Evolutionary conservation across 2,888 invertebrate species (phyloP).

Genomic region (Omphaloscelis lunosa): DNA sequence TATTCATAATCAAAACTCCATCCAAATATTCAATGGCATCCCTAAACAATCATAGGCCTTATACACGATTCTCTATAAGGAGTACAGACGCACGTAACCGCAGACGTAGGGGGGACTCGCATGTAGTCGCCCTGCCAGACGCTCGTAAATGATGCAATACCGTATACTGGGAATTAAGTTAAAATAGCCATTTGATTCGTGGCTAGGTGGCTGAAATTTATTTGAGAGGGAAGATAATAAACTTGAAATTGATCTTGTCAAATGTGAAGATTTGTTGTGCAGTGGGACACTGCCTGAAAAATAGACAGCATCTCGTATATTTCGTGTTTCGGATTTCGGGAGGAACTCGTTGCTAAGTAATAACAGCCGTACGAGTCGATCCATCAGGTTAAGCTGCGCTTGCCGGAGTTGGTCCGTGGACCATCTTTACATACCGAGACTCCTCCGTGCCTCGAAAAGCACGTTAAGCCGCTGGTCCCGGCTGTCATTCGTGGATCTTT

Average conservation of each 20-base stretch:
- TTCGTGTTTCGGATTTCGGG: too few species aligned
- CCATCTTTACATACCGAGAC: too few species aligned
- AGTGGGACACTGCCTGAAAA: too few species aligned
- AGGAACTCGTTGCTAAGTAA: too few species aligned
- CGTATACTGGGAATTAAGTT: conserved; percentile 20
- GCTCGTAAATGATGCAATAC: conserved; percentile 37
- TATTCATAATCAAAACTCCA: background rate
- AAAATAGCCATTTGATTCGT: conserved; percentile 1
- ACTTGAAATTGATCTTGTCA: background rate
- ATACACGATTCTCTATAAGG: conserved; percentile 19
- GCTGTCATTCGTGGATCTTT: too few species aligned
- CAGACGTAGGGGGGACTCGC: conserved; percentile 59
- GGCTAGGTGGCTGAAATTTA: background rate
- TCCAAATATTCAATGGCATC: background rate
- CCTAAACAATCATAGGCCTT: conserved; percentile 29
- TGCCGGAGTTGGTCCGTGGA: too few species aligned
- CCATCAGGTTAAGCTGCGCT: too few species aligned
- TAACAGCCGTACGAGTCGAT: too few species aligned
- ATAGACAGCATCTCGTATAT: too few species aligned
- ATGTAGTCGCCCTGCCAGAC: conserved; percentile 36
- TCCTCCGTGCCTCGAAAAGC: too few species aligned
- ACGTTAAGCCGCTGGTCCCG: too few species aligned
- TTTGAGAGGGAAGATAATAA: background rate
- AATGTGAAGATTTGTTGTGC: background rate
- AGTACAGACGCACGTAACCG: conserved; percentile 50